A percentile compares a stretch with the other conserved stretches of the same genome.
phyloP scores from a whole-genome alignment of 1,140 invertebrate genomes.

The Xylocopa sonorina region DNA sequence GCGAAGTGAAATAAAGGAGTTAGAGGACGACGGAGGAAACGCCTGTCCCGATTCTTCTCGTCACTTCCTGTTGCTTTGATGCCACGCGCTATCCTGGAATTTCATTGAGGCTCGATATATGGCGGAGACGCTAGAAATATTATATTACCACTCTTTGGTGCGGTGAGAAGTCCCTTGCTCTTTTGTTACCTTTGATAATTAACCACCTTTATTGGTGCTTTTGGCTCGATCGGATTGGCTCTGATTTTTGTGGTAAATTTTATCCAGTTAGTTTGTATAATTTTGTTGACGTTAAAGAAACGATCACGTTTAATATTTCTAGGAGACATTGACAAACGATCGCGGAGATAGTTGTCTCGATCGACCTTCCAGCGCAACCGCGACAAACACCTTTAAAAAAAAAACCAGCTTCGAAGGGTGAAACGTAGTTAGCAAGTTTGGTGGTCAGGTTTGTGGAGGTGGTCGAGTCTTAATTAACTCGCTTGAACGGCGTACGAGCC shows the following conservation, averaged over 20 bases:
- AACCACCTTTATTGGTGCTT: too few species aligned
- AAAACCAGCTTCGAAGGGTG: constrained; percentile 44
- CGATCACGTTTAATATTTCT: too few species aligned
- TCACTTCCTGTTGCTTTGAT: constrained; percentile 7
- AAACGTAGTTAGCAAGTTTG: constrained; percentile 43
- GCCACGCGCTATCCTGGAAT: neutral
- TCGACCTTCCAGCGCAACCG: constrained; percentile 10
- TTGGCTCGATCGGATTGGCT: too few species aligned
- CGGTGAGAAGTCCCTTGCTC: too few species aligned
- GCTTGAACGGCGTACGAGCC: constrained; percentile 55
- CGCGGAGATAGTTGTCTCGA: constrained; percentile 11
- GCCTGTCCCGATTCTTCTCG: neutral
- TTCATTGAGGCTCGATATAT: neutral
- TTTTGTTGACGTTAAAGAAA: too few species aligned
- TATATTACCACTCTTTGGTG: too few species aligned
- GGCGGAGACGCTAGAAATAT: neutral
- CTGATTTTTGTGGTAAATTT: too few species aligned
- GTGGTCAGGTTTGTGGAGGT: neutral
- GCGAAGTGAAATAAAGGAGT: neutral
- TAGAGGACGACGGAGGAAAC: neutral
- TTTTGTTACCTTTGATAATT: too few species aligned
- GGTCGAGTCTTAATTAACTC: constrained; percentile 73
- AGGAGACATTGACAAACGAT: neutral
- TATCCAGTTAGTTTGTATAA: too few species aligned
- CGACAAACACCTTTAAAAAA: constrained; percentile 50